Conservation (phyloP, 2,888 invertebrate species). For the Phania funesta region DNA sequence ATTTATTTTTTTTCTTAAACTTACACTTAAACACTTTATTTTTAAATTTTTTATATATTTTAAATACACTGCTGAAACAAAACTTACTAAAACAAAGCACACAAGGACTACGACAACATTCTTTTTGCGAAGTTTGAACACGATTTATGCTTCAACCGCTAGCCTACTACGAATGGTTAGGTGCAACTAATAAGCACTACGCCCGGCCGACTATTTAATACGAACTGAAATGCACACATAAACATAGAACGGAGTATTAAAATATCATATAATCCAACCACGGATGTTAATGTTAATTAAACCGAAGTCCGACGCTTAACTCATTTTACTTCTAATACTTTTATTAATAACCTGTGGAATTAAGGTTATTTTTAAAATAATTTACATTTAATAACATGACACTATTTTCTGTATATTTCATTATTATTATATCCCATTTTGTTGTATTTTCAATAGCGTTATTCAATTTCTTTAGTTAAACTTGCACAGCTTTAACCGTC, state of each 20-base stretch:
- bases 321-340: neutral
- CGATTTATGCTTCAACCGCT: constrained; percentile 7
- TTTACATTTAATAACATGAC: neutral
- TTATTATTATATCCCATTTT: constrained; percentile 1
- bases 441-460: constrained; percentile 19
- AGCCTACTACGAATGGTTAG: constrained; percentile 8
- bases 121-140: neutral
- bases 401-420: neutral
- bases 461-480: neutral
- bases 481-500: constrained; percentile 42
- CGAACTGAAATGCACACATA: constrained; percentile 32
- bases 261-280: constrained; percentile 31
- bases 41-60: neutral
- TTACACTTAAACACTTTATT: constrained; percentile 25
- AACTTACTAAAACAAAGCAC: neutral
- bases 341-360: neutral
- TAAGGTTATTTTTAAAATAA: neutral
- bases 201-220: constrained; percentile 52
- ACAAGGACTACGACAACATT: constrained; percentile 21
- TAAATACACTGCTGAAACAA: neutral
- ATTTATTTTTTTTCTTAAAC: neutral
- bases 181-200: constrained; percentile 45
- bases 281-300: neutral
- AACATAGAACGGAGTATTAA: neutral
- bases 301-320: neutral